These are phyloP conservation scores for Sinocyclocheilus maitianheensis DNA, from an alignment of 2,113 vertebrate genomes.

Conservation along the genomic window DNA sequence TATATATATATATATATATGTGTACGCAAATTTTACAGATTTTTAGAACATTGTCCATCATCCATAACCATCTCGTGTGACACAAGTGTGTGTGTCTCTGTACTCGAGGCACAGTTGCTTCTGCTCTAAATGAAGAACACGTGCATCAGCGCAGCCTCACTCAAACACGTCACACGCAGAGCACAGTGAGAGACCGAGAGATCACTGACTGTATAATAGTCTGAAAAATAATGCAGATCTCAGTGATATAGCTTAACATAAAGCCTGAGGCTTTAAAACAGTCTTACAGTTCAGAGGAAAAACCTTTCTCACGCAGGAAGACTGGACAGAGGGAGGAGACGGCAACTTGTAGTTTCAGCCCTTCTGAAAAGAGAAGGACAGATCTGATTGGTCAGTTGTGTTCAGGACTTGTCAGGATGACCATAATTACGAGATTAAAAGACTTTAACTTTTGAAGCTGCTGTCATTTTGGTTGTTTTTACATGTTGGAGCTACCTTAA, in stretches of 20 bases:
- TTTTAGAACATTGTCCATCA: too few species aligned
- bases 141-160: not conserved
- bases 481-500: slow-evolving; percentile 1
- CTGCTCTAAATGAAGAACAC: slow-evolving; percentile 5
- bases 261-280: not conserved
- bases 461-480: not conserved
- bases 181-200: not conserved
- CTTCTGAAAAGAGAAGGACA: not conserved
- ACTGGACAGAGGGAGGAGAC: not conserved
- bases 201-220: not conserved
- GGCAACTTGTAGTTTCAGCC: not conserved
- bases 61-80: too few species aligned
- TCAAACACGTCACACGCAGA: not conserved
- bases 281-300: not conserved
- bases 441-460: not conserved
- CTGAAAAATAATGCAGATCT: not conserved
- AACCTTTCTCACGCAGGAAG: not conserved
- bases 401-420: not conserved
- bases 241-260: not conserved
- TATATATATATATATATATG: too few species aligned
- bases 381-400: slow-evolving; percentile 5
- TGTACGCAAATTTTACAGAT: too few species aligned
- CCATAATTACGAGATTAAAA: not conserved
- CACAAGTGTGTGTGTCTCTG: not conserved
- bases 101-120: not conserved